Evolutionary conservation across 2,113 vertebrate species (phyloP).

Genomic region (Solenodon paradoxus): DNA sequence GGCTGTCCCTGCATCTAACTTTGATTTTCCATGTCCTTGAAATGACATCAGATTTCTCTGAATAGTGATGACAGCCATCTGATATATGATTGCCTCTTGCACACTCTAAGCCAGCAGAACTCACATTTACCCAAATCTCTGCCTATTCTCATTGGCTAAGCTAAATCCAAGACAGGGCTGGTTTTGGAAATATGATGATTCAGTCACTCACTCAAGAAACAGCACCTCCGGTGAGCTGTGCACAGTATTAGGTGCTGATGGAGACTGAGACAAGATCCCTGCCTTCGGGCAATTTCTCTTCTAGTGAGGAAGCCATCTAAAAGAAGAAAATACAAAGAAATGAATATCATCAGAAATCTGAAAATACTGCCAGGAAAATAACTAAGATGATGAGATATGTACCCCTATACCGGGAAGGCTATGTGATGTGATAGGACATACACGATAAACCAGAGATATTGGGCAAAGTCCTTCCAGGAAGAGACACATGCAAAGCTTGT

Average conservation of each 20-base stretch:
- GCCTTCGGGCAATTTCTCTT: not conserved
- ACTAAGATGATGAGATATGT: not conserved
- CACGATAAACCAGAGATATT: not conserved
- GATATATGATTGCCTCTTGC: not conserved
- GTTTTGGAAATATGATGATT: not conserved
- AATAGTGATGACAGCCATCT: not conserved
- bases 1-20: not conserved
- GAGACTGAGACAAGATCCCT: not conserved
- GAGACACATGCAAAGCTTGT: not conserved
- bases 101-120: not conserved
- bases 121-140: not conserved
- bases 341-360: not conserved
- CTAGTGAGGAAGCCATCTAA: not conserved
- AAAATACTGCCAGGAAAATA: not conserved
- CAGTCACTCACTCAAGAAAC: not conserved
- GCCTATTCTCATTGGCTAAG: not conserved
- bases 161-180: not conserved
- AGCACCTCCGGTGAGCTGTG: not conserved
- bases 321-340: not conserved
- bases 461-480: not conserved
- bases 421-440: not conserved
- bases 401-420: not conserved
- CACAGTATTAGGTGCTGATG: not conserved
- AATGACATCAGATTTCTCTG: not conserved
- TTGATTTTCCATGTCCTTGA: constrained; percentile 19